Base-by-base conservation (phyloP, 2,888 invertebrate genomes). In the Nudaria mundana region DNA sequence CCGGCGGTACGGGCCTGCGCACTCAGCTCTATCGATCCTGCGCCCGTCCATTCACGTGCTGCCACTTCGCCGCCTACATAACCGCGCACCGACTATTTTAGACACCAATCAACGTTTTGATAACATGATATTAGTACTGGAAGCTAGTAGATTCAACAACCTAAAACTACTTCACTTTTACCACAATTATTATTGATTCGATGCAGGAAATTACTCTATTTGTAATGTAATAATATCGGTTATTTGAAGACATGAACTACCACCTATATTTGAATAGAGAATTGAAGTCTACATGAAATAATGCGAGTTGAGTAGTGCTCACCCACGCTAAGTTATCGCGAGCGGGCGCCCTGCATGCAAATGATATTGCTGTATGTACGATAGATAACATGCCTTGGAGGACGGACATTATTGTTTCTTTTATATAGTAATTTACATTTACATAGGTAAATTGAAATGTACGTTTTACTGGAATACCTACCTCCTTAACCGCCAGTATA, bases 61-160 rank as follows among this genome's bases (percentile, higher is more conserved):
- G 65, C 72, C 77, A 71, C 73, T 73, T 70, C 71, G 48, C 76
- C 83, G 79, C 85, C 86, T 80, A 85, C 85, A 79, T 80, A 76
- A 72, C 75, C 66, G 69, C 68, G 64, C 62, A 67, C 67, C 71
- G 59, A 67, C 66, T 49, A 68, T 76, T 79, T 78, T 80, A 78
- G 73, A 80, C 76, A 71, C 70, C 77, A 82, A 86, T 83, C 83
- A 81, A 73, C 76, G 75, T 78, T n/a, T 77, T 76, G 84, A 84
- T 86, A 87, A 81, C 74, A 68, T 67, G 63, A 72, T 84, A 85
- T 85, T 81, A 77, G 61, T 66, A 69, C 70, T 66, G 58, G 59
- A 61, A 72, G 63, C 67, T 58, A 63, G 53, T 66, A 69, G 71
- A 73, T 69, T 67, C 64, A 43, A 65, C 71, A 73, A n/a, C n/a